Evolutionary conservation across 2,888 invertebrate genomes (phyloP).

Genomic region (Drosophila infuscata): DNA sequence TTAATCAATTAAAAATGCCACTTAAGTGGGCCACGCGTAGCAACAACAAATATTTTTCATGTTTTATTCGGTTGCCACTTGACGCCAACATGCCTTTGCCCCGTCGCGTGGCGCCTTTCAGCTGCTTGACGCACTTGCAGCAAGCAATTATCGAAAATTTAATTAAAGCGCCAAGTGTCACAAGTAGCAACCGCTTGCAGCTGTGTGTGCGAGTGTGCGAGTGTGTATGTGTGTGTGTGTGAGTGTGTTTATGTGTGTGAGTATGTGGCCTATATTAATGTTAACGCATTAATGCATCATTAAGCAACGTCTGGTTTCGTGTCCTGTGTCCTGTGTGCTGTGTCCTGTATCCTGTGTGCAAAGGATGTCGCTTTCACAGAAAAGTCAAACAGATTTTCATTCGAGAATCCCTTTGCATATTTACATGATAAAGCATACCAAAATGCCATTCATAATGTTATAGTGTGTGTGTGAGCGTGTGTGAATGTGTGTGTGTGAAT

Average conservation of each 20-base stretch:
- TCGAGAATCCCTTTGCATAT: constrained; percentile 1
- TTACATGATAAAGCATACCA: background rate
- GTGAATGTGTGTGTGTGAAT: background rate
- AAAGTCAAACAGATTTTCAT: constrained; percentile 25
- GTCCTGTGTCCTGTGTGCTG: background rate
- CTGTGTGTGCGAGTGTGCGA: constrained; percentile 8
- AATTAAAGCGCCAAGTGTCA: constrained; percentile 77
- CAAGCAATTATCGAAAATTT: constrained; percentile 80
- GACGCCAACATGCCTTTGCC: constrained; percentile 31
- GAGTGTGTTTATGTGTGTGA: constrained; percentile 3
- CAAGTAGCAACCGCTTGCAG: constrained; percentile 29
- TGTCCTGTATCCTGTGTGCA: constrained; percentile 1
- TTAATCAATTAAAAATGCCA: constrained; percentile 78
- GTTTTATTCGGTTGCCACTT: constrained; percentile 45
- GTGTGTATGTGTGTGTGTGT: constrained; percentile 15
- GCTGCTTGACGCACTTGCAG: constrained; percentile 34
- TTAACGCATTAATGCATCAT: constrained; percentile 78
- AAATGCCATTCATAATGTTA: background rate
- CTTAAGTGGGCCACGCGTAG: constrained; percentile 58
- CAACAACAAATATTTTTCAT: constrained; percentile 58
- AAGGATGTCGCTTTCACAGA: background rate
- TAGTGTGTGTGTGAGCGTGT: background rate
- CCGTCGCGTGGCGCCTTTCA: background rate
- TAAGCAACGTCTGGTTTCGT: constrained; percentile 43
- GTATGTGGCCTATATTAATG: constrained; percentile 55